Conservation (phyloP, 1,140 invertebrate genomes). For the Drosophila repletoides region DNA sequence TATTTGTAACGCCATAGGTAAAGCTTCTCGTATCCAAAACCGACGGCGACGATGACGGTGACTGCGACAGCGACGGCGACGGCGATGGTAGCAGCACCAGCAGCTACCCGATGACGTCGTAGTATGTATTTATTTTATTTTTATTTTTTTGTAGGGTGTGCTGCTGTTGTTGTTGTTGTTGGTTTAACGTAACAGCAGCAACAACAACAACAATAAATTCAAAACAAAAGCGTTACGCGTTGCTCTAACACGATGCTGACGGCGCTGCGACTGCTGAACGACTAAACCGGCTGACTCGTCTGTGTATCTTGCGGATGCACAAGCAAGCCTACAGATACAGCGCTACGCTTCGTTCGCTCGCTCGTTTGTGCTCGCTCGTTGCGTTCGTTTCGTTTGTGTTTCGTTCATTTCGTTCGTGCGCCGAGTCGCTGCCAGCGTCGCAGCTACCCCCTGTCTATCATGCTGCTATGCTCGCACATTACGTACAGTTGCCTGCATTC, state of each 20-base stretch:
- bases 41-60: conserved; percentile 37
- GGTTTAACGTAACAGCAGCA: conserved; percentile 28
- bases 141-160: conserved; percentile 2
- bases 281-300: conserved; percentile 66
- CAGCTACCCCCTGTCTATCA: conserved; percentile 54
- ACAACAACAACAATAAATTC: conserved; percentile 21
- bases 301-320: conserved; percentile 34
- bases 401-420: conserved; percentile 7
- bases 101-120: conserved; percentile 30
- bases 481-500: background rate
- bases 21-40: conserved; percentile 57
- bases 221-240: conserved; percentile 39
- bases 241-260: conserved; percentile 66
- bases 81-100: conserved; percentile 22
- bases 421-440: conserved; percentile 8
- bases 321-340: conserved; percentile 23
- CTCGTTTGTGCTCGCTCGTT: conserved; percentile 23
- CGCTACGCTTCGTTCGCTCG: too few relatives aligned
- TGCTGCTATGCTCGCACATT: background rate
- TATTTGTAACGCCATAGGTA: conserved; percentile 32
- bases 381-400: conserved; percentile 7
- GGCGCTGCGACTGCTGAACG: conserved; percentile 72
- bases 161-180: conserved; percentile 36
- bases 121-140: background rate
- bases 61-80: conserved; percentile 25